Percentiles rank a stretch among this genome's conserved stretches.
Evolutionary conservation across 2,797 vertebrate species (phyloP).

Genomic region (Hoplostethus atlanticus): DNA sequence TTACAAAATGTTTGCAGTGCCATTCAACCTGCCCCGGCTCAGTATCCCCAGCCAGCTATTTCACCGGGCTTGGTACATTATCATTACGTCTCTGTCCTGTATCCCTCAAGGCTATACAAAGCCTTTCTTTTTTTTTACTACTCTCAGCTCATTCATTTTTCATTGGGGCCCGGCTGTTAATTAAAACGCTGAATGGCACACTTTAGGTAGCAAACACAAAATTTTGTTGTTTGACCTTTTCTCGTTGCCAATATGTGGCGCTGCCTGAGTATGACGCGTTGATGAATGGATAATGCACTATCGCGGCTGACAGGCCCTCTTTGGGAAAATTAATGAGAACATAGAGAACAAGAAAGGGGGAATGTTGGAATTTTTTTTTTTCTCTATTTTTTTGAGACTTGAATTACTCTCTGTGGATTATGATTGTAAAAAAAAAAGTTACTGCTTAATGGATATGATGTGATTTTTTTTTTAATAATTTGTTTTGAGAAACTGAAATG

Average conservation of each 20-base stretch:
- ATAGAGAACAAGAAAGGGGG: slow-evolving; percentile 49
- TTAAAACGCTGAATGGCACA: slow-evolving; percentile 84
- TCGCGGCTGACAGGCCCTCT: slow-evolving; percentile 74
- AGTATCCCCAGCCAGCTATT: slow-evolving; percentile 49
- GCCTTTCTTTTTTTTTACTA: slow-evolving; percentile 39
- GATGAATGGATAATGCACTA: slow-evolving; percentile 79
- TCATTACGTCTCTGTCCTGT: slow-evolving; percentile 67
- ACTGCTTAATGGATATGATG: slow-evolving; percentile 52
- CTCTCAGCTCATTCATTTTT: slow-evolving; percentile 74
- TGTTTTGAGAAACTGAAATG: too few species aligned
- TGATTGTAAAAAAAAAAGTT: slow-evolving; percentile 16
- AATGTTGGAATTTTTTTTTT: slow-evolving; percentile 39
- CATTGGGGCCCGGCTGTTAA: slow-evolving; percentile 70
- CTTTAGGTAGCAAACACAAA: slow-evolving; percentile 77
- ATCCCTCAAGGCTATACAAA: slow-evolving; percentile 75
- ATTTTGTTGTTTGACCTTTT: slow-evolving; percentile 82
- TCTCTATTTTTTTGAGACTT: slow-evolving; percentile 3
- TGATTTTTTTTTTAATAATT: too few species aligned
- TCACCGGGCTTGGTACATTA: slow-evolving; percentile 67
- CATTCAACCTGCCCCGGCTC: slow-evolving; percentile 48
- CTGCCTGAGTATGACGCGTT: slow-evolving; percentile 63
- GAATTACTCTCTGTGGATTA: slow-evolving; percentile 49
- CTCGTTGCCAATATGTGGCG: slow-evolving; percentile 65
- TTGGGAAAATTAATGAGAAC: slow-evolving; percentile 79
- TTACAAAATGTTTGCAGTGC: slow-evolving; percentile 48